Conservation (phyloP, 2,888 invertebrate species). For the Tanytarsus gracilentus region DNA sequence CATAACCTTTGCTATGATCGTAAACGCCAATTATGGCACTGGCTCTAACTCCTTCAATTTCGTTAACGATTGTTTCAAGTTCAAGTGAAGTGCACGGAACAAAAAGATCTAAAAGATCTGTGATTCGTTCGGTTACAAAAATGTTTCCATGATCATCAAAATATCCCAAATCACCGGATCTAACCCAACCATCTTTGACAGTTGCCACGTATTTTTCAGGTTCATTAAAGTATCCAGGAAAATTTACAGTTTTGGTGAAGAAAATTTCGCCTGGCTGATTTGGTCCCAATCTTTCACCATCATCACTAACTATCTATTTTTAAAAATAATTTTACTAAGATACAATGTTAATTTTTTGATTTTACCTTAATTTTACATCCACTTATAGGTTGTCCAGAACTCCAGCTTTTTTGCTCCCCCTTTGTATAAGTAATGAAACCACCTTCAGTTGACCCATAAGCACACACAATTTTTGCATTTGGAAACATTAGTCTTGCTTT, state of each 20-base stretch:
- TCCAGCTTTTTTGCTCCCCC: too few species aligned
- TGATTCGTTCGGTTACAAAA: conserved; percentile 36
- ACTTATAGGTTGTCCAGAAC: too few species aligned
- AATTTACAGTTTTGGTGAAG: not conserved
- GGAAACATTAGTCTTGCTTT: too few species aligned
- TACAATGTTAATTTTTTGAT: not conserved
- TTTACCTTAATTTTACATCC: not conserved
- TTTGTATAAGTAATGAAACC: too few species aligned
- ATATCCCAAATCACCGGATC: conserved; percentile 41
- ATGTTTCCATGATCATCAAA: conserved; percentile 39
- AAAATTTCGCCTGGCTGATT: not conserved
- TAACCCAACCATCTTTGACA: conserved; percentile 40
- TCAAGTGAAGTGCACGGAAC: conserved; percentile 32
- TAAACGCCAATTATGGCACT: conserved; percentile 2
- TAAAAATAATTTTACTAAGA: not conserved
- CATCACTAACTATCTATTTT: not conserved
- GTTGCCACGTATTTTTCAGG: conserved; percentile 34
- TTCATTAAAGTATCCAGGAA: not conserved
- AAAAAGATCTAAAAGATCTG: conserved; percentile 38
- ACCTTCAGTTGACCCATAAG: too few species aligned
- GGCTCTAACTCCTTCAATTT: not conserved
- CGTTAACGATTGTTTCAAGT: not conserved
- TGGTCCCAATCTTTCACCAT: not conserved
- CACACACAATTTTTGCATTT: too few species aligned
- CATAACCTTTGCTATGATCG: not conserved